These are phyloP conservation scores for Myotis lucifugus DNA, from an alignment of 2,113 vertebrate genomes.

Conservation along the genomic window DNA sequence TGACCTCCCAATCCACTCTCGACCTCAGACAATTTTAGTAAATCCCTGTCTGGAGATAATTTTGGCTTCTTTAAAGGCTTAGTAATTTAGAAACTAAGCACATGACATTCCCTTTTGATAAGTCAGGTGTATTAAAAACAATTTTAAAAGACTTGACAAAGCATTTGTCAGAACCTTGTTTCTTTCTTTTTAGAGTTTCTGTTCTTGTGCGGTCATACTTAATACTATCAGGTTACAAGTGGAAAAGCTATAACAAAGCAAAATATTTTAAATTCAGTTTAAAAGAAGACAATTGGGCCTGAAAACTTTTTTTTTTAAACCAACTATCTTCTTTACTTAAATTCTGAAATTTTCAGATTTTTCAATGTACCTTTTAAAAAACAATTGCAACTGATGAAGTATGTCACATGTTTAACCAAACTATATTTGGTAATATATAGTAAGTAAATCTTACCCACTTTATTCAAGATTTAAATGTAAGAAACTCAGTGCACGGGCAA, in stretches of 20 bases:
- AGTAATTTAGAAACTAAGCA: conserved; percentile 67
- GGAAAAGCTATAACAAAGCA: neutral
- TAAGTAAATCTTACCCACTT: conserved; percentile 18
- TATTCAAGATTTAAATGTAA: conserved; percentile 8
- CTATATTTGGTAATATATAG: neutral
- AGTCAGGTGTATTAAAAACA: conserved; percentile 68
- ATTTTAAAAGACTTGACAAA: conserved; percentile 35
- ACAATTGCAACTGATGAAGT: neutral
- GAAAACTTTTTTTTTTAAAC: neutral
- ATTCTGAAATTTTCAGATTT: conserved; percentile 47
- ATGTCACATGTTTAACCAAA: neutral
- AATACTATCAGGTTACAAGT: neutral
- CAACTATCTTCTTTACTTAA: neutral
- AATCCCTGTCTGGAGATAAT: conserved; percentile 72
- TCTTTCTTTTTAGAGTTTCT: neutral
- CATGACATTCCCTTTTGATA: conserved; percentile 71
- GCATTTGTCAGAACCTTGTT: neutral
- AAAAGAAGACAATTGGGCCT: neutral
- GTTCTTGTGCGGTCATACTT: neutral
- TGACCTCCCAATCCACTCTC: conserved; percentile 58
- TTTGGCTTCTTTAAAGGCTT: conserved; percentile 71
- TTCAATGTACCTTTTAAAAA: conserved; percentile 2
- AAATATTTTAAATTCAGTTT: conserved; percentile 9
- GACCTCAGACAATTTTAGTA: conserved; percentile 74
- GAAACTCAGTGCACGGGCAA: neutral